Evolutionary conservation across 2,113 vertebrate genomes (phyloP), one percentile per base, ranked within the genome.

Genomic region (Bujurquina vittata): DNA sequence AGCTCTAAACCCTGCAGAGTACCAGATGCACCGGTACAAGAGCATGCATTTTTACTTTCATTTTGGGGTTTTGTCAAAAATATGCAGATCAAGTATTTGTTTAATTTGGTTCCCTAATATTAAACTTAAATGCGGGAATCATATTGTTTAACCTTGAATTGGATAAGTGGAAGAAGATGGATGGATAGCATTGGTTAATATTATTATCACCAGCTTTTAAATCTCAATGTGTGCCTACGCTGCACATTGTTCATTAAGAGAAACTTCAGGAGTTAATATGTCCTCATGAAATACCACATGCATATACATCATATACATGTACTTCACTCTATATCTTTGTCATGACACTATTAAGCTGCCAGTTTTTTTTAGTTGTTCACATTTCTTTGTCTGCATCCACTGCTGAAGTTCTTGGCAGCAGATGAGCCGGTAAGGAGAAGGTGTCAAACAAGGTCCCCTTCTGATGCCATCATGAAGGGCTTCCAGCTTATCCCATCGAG

Each of bases 401-500:
- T 58, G 0, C 26, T 63, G 4, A 76, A 96, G 94, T 94, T 91
- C 89, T 37, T 89, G 77, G 83, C 95, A 86, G 86, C 84, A 20
- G 94, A 97, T 81, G 96, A 97, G 80, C 94, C 94, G 3, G 94
- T 95, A 0, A 93, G 95, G 52, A 96, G 96, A 78, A 96, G 84
- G 84, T 91, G 96, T 89, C 95, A 91, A 10, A 96, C 93, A 2
- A 91, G 94, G 15, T 97, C 97, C 14, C 40, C 96, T 54, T 29
- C 17, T 4, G 55, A 86, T 31, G 75, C 90, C 0, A 22, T 83
- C 1, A 1, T 86, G 2, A 94, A 95, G 56, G 73, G 93, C 10
- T 98, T 98, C 90, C 94, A 96, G 58, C 93, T 99, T 49, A 92
- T 95, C 22, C 97, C 97, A 1, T 8, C 95, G 3, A 81, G 75